Conservation (phyloP, 2,888 invertebrate species). For the Octodonta nipae region DNA sequence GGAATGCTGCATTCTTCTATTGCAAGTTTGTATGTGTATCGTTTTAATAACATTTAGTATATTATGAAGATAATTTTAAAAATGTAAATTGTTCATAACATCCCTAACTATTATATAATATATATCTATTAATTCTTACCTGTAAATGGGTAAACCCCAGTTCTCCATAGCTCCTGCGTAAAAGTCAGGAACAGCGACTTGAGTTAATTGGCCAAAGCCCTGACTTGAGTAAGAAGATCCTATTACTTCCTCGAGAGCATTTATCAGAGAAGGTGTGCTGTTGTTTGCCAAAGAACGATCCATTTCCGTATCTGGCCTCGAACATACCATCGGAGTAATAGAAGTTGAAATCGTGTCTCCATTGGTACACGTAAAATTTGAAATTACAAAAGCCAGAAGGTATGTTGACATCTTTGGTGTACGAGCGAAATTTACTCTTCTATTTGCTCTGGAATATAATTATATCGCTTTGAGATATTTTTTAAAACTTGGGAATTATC, state of each 20-base stretch:
- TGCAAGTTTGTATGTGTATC: too few species aligned
- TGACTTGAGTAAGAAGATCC: slow-evolving; percentile 23
- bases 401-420: slow-evolving; percentile 69
- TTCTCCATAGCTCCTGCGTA: slow-evolving; percentile 82
- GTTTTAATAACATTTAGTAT: too few species aligned
- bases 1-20: too few species aligned
- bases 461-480: too few species aligned
- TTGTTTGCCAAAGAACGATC: slow-evolving; percentile 14
- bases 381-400: slow-evolving; percentile 70
- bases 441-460: too few species aligned
- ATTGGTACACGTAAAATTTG: slow-evolving; percentile 45
- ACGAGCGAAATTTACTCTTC: too few species aligned
- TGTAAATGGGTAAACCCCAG: slow-evolving; percentile 77
- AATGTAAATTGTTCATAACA: too few species aligned
- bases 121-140: too few species aligned
- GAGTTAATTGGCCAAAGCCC: slow-evolving; percentile 58
- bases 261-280: slow-evolving; percentile 14
- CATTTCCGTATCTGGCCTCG: slow-evolving; percentile 11
- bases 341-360: not conserved
- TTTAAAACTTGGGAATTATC: too few species aligned
- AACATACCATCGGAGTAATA: slow-evolving; percentile 15
- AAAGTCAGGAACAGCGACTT: slow-evolving; percentile 74
- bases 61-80: too few species aligned
- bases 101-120: too few species aligned
- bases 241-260: slow-evolving; percentile 15